Evolutionary conservation across 2,888 invertebrate genomes (phyloP).

Genomic region (Thereva unica): DNA sequence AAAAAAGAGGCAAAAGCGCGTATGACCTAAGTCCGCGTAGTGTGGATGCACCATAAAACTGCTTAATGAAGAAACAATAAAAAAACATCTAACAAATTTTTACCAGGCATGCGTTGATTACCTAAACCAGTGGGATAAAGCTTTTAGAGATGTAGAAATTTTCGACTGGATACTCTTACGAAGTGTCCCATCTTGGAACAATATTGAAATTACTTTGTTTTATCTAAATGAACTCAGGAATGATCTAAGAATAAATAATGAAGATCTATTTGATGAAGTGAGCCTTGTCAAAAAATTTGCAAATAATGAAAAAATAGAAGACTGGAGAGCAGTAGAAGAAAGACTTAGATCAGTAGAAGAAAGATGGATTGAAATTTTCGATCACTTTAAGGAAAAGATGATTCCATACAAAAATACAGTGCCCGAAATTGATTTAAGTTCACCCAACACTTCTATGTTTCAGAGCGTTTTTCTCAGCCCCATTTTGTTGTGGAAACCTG

Average conservation of each 20-base stretch:
- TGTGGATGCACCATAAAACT: too few relatives aligned
- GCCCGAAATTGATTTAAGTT: too few relatives aligned
- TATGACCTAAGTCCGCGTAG: too few relatives aligned
- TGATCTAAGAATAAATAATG: conserved; percentile 29
- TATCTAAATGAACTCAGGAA: conserved; percentile 28
- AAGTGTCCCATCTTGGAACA: conserved; percentile 17
- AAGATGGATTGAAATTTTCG: conserved; percentile 8
- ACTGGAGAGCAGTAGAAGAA: conserved; percentile 17
- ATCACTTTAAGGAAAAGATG: not conserved
- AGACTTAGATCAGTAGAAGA: conserved; percentile 1
- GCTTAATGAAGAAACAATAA: not conserved
- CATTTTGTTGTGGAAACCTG: too few relatives aligned
- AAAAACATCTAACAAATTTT: conserved; percentile 10
- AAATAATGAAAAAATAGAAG: conserved; percentile 32
- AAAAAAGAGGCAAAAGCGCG: too few relatives aligned
- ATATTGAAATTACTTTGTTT: conserved; percentile 16
- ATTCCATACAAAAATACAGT: not conserved
- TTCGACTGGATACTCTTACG: conserved; percentile 17
- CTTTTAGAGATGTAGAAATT: conserved; percentile 10
- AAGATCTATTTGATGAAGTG: conserved; percentile 37
- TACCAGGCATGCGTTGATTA: conserved; percentile 10
- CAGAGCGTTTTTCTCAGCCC: too few relatives aligned
- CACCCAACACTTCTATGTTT: too few relatives aligned
- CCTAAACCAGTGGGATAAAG: conserved; percentile 8
- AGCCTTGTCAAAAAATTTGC: conserved; percentile 27